Base-by-base conservation (phyloP, 2,113 vertebrate genomes). In the Carassius gibelio region DNA sequence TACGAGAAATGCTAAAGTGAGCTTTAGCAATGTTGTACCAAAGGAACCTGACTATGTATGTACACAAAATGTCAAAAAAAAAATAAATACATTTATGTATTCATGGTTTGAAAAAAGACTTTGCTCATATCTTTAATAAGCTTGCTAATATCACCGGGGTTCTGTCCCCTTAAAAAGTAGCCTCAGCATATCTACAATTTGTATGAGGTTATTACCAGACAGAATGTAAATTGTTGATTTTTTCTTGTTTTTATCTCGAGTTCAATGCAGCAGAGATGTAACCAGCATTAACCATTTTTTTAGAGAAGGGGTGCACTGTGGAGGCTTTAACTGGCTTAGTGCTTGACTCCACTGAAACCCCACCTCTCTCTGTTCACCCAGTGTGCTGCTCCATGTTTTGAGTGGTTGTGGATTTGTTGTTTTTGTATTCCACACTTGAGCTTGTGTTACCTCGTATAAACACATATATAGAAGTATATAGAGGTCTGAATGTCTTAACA, bases 281-380 rank as follows among this genome's bases (percentile, higher is more conserved):
- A 88, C 89, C 90, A 93, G 97, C 92, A 92, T 95, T 94, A 94
- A 95, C 96, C 96, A 97, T 94, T 97, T 89, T 90, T 87, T 88
- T 88, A 90, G 93, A 90, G 86, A 89, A 92, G 89, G 96, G 97
- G 96, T 89, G 87, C 86, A 21, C 45, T 81, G 82, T 77, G 84
- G 84, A 76, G 78, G 69, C 11, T 89, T 93, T 92, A 89, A 85
- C 88, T 68, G 93, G 89, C 90, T 91, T 90, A 92, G 90, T 94
- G 94, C 93, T 92, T 92, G 87, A 90, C 90, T 90, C 92, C 45
- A 42, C 21, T 90, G 90, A 90, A 86, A 92, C 72, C 91, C 92
- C 94, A 93, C 94, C 94, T 93, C 93, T 94, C 90, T 92, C 90
- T 94, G 93, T 95, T 93, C 90, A 92, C 92, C 85, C 90, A 90